Evolutionary conservation across 2,888 invertebrate species (phyloP).

Genomic region (Lasioglossum morio): DNA sequence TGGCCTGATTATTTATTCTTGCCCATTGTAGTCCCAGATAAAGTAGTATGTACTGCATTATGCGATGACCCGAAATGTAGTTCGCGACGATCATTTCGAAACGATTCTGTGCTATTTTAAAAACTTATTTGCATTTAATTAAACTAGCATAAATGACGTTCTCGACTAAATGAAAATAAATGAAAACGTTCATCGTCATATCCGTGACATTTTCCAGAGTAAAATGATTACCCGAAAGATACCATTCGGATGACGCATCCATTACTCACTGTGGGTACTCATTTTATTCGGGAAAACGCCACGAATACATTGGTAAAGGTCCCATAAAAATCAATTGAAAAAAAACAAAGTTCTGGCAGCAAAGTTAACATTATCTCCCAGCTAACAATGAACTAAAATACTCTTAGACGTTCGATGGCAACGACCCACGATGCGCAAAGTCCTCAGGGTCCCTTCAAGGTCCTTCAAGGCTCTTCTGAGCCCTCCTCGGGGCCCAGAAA

Average conservation of each 20-base stretch:
- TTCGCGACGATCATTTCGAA: neutral
- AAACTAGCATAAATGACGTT: no score
- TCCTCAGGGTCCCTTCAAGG: neutral
- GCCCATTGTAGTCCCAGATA: neutral
- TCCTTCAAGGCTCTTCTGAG: neutral
- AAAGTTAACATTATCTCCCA: neutral
- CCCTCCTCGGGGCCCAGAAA: constrained; percentile 4
- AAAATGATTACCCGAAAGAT: neutral
- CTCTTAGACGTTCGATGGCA: neutral
- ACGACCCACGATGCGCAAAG: neutral
- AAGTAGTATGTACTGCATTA: neutral
- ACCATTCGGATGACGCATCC: no score
- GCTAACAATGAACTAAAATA: neutral
- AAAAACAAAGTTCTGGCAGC: neutral
- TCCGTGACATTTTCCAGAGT: neutral
- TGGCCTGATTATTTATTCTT: neutral
- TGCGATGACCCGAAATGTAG: neutral
- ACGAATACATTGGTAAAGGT: neutral
- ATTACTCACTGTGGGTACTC: neutral
- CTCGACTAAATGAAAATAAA: no score
- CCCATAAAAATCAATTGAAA: neutral
- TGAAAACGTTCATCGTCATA: neutral
- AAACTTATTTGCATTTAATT: no score
- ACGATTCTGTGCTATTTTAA: neutral
- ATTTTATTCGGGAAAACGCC: neutral